Evolutionary conservation across 1,140 invertebrate genomes (phyloP), one percentile per base, ranked within the genome.

Genomic region (Zaprionus vittiger): DNA sequence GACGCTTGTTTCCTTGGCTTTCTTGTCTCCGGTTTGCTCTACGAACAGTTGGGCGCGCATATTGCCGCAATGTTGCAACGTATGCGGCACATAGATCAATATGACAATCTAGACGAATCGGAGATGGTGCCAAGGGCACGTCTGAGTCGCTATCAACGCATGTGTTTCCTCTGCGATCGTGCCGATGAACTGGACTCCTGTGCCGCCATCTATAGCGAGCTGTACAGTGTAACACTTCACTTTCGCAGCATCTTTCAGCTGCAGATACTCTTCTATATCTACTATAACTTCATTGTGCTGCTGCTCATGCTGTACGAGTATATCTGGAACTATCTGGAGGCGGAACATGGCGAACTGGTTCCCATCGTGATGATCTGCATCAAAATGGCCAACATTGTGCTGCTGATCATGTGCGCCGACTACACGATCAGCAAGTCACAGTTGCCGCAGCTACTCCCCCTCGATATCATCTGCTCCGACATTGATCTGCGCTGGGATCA

Each of bases 241-340:
- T 91, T 91, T 52, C 57, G 80, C 7, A n/a, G 60, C 15, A 91
- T 83, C 47, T 66, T 91, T 9, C 89, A 91, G 5, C 85, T 84
- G 75, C 89, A 91, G 11, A 89, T 91, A 4, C 34, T 91, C 3
- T 91, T 91, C 34, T 91, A 83, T 49, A 76, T 92, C 7, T 92
- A 90, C 37, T 82, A 83, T 22, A 91, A 92, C 37, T 85, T 92
- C 22, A 81, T 89, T 17, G 71, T 81, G 0, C 70, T 91, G 15
- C 79, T 91, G 31, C 65, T 91, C 4, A 81, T 90, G 79, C 52
- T 90, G 0, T 91, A 90, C 26, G 73, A 90, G 31, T 91, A 78
- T 17, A 91, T 91, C 31, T 47, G 75, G 17, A 61, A 54, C 4
- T 80, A 80, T 22, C 37, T 90, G 47, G 70, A 73, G 17, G 68